Evolutionary conservation across 2,113 vertebrate genomes (phyloP).

Genomic region (Seriola dumerili): DNA sequence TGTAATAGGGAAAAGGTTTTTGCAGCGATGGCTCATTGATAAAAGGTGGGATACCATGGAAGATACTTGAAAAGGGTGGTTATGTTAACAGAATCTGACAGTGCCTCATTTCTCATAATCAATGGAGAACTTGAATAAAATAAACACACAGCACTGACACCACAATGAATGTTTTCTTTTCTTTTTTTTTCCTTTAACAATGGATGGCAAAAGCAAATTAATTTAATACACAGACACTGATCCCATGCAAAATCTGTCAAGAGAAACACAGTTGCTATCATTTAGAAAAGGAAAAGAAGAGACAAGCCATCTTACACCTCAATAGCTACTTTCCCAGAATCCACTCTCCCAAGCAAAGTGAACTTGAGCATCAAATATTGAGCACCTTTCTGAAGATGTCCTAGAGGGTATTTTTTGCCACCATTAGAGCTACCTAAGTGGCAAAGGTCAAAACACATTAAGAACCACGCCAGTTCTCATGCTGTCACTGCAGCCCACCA

Average conservation of each 20-base stretch:
- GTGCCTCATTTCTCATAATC: not conserved
- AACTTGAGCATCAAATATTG: slow-evolving; percentile 69
- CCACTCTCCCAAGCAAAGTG: slow-evolving; percentile 40
- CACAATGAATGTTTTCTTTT: not conserved
- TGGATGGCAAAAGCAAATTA: not conserved
- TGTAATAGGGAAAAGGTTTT: not conserved
- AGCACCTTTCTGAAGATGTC: slow-evolving; percentile 52
- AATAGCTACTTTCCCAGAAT: slow-evolving; percentile 18
- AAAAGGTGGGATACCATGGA: not conserved
- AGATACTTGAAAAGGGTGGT: not conserved
- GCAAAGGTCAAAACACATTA: slow-evolving; percentile 72
- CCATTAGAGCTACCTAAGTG: slow-evolving; percentile 57
- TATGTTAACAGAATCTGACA: not conserved
- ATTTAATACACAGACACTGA: not conserved
- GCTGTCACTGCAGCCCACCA: slow-evolving; percentile 48
- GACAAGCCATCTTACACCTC: slow-evolving; percentile 20
- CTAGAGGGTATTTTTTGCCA: slow-evolving; percentile 57
- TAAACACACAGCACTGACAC: not conserved
- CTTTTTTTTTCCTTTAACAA: not conserved
- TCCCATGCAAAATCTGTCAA: not conserved
- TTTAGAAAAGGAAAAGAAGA: not conserved
- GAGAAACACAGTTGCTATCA: not conserved
- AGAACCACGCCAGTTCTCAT: slow-evolving; percentile 44
- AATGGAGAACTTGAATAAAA: not conserved
- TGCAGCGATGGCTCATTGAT: slow-evolving; percentile 5